phyloP scores from a whole-genome alignment of 2,797 vertebrate genomes.

The Aulostomus chinensis region DNA sequence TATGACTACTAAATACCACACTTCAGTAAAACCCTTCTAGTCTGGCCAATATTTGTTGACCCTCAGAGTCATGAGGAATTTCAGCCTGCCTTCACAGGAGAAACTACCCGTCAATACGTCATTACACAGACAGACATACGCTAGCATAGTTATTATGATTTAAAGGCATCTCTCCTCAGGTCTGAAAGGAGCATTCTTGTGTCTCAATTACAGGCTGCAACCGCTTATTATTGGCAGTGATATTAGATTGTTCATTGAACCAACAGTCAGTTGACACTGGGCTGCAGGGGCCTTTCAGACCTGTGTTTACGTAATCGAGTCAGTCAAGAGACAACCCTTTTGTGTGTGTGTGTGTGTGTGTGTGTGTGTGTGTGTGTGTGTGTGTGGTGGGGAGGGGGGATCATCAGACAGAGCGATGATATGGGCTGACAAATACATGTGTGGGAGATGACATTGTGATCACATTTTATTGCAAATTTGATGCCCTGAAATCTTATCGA shows the following conservation, averaged over 20 bases:
- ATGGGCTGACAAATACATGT: neutral
- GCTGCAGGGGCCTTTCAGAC: slow-evolving; percentile 33
- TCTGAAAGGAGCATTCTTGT: slow-evolving; percentile 58
- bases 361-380: slow-evolving; percentile 39
- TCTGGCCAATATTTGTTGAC: slow-evolving; percentile 58
- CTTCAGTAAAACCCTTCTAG: slow-evolving; percentile 28
- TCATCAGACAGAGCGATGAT: slow-evolving; percentile 9
- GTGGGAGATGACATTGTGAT: neutral
- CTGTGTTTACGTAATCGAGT: slow-evolving; percentile 57
- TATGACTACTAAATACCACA: slow-evolving; percentile 49
- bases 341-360: slow-evolving; percentile 43
- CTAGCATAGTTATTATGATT: slow-evolving; percentile 46
- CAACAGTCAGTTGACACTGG: slow-evolving; percentile 50
- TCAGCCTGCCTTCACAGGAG: slow-evolving; percentile 13
- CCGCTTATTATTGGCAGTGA: slow-evolving; percentile 52
- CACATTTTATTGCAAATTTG: neutral
- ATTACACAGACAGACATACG: slow-evolving; percentile 14
- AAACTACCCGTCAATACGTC: slow-evolving; percentile 11
- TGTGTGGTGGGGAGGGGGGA: slow-evolving; percentile 6
- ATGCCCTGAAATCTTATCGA: neutral
- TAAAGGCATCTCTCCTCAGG: slow-evolving; percentile 19
- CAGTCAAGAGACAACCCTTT: slow-evolving; percentile 32
- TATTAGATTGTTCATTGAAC: slow-evolving; percentile 71
- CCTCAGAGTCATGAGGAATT: slow-evolving; percentile 75
- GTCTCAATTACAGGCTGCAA: slow-evolving; percentile 42